phyloP scores from a whole-genome alignment of 2,113 vertebrate species.

The Collichthys lucidus region DNA sequence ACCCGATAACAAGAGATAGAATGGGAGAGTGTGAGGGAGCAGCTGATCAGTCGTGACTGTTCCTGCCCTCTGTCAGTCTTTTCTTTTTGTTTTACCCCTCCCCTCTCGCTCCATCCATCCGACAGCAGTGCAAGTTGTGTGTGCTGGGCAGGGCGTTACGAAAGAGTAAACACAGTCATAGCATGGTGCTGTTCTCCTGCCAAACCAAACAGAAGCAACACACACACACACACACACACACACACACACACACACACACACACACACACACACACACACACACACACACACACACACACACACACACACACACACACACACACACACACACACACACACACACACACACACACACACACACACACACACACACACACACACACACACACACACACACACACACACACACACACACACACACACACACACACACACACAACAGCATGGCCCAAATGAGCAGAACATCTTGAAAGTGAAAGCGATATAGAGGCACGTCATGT shows the following conservation, averaged over 20 bases:
- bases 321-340: constrained; percentile 4
- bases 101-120: constrained; percentile 16
- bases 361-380: constrained; percentile 2
- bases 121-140: constrained; percentile 50
- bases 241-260: constrained; percentile 14
- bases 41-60: constrained; percentile 47
- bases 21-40: neutral
- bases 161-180: constrained; percentile 74
- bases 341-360: neutral
- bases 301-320: constrained; percentile 5
- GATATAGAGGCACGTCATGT: neutral
- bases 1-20: constrained; percentile 19
- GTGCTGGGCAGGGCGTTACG: constrained; percentile 54
- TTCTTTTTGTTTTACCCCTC: neutral
- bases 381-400: constrained; percentile 1
- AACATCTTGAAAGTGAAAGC: constrained; percentile 9
- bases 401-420: neutral
- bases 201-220: constrained; percentile 66
- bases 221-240: constrained; percentile 15
- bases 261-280: constrained; percentile 13
- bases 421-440: constrained; percentile 16
- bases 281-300: constrained; percentile 6
- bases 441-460: neutral
- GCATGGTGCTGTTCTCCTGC: constrained; percentile 60
- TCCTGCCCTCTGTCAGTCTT: constrained; percentile 32